phyloP scores from a whole-genome alignment of 2,113 vertebrate genomes.

The Ptilorrhoa leucosticta region DNA sequence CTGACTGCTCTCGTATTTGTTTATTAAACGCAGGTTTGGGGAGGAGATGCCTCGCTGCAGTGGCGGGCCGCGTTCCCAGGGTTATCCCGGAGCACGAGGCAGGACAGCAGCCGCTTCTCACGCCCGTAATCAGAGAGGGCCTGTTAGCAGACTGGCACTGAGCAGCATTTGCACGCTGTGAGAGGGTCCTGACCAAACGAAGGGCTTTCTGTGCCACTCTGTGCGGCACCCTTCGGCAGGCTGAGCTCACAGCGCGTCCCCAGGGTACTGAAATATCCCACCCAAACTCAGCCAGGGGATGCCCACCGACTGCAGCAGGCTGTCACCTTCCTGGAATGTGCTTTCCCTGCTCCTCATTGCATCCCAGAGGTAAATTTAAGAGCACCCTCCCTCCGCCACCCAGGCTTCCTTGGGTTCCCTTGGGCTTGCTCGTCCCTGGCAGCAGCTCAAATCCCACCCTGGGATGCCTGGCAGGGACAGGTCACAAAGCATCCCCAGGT shows the following conservation, averaged over 20 bases:
- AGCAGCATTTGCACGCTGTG: background rate
- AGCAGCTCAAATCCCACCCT: background rate
- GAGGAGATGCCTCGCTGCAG: background rate
- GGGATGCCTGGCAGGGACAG: rapidly evolving
- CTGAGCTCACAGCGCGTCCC: background rate
- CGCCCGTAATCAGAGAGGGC: background rate
- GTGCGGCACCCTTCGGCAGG: background rate
- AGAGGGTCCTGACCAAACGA: background rate
- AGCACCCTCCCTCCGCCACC: background rate
- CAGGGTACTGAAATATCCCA: background rate
- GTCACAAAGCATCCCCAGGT: background rate
- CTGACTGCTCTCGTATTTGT: background rate
- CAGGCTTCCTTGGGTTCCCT: background rate
- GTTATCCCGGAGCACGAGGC: background rate
- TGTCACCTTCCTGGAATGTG: background rate
- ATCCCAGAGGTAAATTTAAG: background rate
- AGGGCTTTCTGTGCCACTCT: background rate
- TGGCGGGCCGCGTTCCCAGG: rapidly evolving
- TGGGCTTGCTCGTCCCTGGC: background rate
- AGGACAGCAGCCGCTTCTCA: background rate
- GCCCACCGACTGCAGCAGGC: background rate
- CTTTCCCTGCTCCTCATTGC: background rate
- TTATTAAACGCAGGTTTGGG: background rate
- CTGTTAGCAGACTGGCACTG: background rate
- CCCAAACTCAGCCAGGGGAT: background rate